These are phyloP conservation scores for Peromyscus nudipes DNA, from an alignment of 2,797 vertebrate genomes.

Conservation along the genomic window DNA sequence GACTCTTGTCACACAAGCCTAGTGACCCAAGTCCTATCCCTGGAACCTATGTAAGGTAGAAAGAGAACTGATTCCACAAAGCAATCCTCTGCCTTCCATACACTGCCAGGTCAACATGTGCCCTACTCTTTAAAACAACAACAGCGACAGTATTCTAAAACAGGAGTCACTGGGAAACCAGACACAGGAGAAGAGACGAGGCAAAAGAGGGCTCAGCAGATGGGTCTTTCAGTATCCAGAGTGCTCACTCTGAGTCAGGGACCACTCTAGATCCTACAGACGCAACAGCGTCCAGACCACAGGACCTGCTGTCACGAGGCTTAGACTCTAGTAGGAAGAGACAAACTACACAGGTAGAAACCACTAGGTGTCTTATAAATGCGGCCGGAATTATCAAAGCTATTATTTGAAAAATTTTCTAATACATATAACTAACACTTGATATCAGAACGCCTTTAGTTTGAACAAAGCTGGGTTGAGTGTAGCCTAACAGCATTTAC, in stretches of 20 bases:
- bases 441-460: background rate
- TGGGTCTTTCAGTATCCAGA: background rate
- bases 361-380: background rate
- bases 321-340: conserved; percentile 40
- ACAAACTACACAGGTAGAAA: background rate
- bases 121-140: background rate
- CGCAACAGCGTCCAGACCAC: background rate
- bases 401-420: background rate
- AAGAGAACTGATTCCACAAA: background rate
- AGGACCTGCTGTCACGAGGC: background rate
- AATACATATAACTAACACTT: background rate
- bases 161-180: background rate
- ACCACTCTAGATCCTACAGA: conserved; percentile 23
- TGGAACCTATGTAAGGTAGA: background rate
- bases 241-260: background rate
- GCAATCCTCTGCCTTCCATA: too few species aligned
- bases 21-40: background rate
- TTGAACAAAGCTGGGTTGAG: conserved; percentile 34
- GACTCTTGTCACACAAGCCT: background rate
- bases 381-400: conserved; percentile 25
- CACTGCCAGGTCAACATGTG: background rate
- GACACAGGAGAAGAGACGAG: background rate
- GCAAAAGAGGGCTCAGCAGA: background rate
- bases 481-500: conserved; percentile 31
- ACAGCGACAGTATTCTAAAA: too few species aligned